These are phyloP conservation scores for Pristionchus arcanus DNA, from an alignment of 2,888 invertebrate genomes.

Conservation along the genomic window DNA sequence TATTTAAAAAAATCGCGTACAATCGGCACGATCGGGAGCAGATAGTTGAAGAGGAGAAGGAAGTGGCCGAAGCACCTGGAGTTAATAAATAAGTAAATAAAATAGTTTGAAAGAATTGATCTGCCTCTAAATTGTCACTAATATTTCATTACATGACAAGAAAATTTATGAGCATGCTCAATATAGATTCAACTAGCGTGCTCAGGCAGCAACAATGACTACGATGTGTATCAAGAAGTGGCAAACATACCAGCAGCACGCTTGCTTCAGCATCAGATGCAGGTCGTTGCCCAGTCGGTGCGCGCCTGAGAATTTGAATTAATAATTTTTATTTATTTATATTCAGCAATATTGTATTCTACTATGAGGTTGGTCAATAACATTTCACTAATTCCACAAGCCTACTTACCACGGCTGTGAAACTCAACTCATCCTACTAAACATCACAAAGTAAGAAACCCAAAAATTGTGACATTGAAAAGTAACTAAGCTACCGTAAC, in stretches of 20 bases:
- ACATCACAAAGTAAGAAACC: too few relatives aligned
- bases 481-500: background rate
- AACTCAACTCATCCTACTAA: background rate
- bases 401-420: background rate
- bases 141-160: too few relatives aligned
- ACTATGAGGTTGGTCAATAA: background rate
- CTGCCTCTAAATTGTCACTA: too few relatives aligned
- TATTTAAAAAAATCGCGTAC: conserved; percentile 59
- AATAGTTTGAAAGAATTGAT: too few relatives aligned
- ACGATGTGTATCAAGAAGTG: too few relatives aligned
- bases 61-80: conserved; percentile 69
- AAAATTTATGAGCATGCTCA: too few relatives aligned
- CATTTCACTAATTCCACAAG: background rate
- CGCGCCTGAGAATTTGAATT: conserved; percentile 66
- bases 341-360: too few relatives aligned
- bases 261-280: conserved; percentile 70
- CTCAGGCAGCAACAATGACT: too few relatives aligned
- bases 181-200: too few relatives aligned
- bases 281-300: conserved; percentile 78
- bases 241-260: conserved; percentile 73
- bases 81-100: too few relatives aligned
- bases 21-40: conserved; percentile 77
- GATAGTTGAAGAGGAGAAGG: conserved; percentile 74
- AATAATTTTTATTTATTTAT: background rate
- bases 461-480: too few relatives aligned